Conservation (phyloP, 2,113 vertebrate genomes). For the Eublepharis macularius region DNA sequence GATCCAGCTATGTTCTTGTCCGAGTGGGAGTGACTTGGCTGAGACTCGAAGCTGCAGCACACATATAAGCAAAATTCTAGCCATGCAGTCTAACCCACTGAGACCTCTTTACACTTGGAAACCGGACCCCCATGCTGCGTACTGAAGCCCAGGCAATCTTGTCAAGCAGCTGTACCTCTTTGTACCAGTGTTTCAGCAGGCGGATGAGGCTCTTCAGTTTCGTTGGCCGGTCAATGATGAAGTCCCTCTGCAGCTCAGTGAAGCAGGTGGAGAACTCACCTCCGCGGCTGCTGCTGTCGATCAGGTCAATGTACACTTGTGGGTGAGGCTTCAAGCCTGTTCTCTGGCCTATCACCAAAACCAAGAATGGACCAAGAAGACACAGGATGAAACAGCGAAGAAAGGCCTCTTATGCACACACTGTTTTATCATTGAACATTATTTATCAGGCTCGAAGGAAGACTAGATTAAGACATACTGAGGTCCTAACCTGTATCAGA, state of each 20-base stretch:
- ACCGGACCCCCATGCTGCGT: too few species aligned
- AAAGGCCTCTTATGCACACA: too few species aligned
- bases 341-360: constrained; percentile 6
- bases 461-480: too few species aligned
- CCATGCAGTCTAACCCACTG: too few species aligned
- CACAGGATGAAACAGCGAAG: background rate
- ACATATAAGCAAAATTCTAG: too few species aligned
- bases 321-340: background rate
- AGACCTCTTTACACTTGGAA: too few species aligned
- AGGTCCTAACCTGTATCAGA: too few species aligned
- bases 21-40: too few species aligned
- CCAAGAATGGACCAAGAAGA: background rate
- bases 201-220: constrained; percentile 61
- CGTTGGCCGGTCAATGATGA: constrained; percentile 29
- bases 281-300: background rate
- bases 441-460: too few species aligned
- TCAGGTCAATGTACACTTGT: constrained; percentile 32
- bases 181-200: constrained; percentile 62
- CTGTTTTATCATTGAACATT: too few species aligned
- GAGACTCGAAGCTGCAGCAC: too few species aligned
- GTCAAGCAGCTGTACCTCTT: constrained; percentile 4
- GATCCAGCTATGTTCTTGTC: too few species aligned
- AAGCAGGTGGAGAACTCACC: constrained; percentile 58
- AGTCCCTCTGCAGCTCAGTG: constrained; percentile 56
- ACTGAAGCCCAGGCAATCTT: background rate